Base-by-base conservation (phyloP, 2,113 vertebrate species). In the Brachionichthys hirsutus region DNA sequence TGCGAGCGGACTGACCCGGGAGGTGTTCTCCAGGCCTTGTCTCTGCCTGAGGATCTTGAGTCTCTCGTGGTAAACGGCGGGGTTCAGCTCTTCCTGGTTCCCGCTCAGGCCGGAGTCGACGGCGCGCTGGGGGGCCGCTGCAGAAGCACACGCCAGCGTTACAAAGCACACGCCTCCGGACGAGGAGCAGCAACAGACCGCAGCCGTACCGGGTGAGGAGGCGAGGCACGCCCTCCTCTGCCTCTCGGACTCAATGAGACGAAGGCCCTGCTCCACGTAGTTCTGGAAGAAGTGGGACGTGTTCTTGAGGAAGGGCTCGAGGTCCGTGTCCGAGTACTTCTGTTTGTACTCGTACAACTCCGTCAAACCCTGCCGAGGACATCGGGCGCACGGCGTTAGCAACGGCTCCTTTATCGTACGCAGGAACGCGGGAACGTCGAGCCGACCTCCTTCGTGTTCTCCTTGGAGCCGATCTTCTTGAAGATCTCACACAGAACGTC, bases 401-500 rank as follows among this genome's bases (percentile, higher is more conserved):
- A n/a, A n/a, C n/a, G n/a, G n/a, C n/a, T n/a, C n/a, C n/a, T n/a
- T n/a, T n/a, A n/a, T n/a, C n/a, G n/a, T n/a, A n/a, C n/a, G n/a
- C n/a, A n/a, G n/a, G n/a, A n/a, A n/a, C n/a, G n/a, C 24, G 24
- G 8, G 24, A 30, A 38, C 38, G 43, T 4, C n/a, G 22, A 6
- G 14, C 71, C 2, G 2, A 90, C 97, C 94, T 99, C 97, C 81
- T 98, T 98, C 11, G 97, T 99, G 72, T 99, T 99, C 79, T 99
- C 97, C 87, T 99, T 99, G 64, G 97, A 99, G 36, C 97, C 97
- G 50, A 99, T 99, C 89, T 99, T 99, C 90, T 99, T 99, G 83
- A 99, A 99, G 86, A 99, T 99, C 81, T 99, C 97, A 35, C 95
- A 94, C 78, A 99, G 92, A 79, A 97, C 94, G 80, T 99, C 97